Evolutionary conservation across 1,140 invertebrate genomes (phyloP).

Genomic region (Drosophila takahashii): DNA sequence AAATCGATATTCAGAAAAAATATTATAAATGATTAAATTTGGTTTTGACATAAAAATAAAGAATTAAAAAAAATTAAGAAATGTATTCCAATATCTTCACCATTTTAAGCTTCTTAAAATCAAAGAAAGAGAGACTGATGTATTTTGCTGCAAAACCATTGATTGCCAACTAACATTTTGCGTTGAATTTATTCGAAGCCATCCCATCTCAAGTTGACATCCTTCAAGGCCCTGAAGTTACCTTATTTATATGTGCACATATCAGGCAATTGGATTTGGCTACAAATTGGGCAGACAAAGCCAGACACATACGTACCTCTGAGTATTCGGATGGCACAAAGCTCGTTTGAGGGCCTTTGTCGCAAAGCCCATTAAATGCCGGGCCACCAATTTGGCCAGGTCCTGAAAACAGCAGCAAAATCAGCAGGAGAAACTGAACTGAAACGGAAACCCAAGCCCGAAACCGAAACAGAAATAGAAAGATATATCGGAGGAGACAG

Average conservation of each 20-base stretch:
- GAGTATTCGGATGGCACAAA: conserved; percentile 29
- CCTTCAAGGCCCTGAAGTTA: conserved; percentile 27
- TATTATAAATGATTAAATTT: too few species aligned
- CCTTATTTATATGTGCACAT: conserved; percentile 47
- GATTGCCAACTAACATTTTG: conserved; percentile 4
- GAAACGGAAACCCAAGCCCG: conserved; percentile 30
- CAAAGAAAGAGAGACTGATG: too few species aligned
- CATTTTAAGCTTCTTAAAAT: too few species aligned
- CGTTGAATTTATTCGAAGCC: background rate
- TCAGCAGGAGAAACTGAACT: conserved; percentile 17
- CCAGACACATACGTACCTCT: conserved; percentile 17
- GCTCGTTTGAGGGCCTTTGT: conserved; percentile 51
- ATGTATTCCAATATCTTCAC: too few species aligned
- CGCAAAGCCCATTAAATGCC: conserved; percentile 70
- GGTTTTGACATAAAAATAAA: too few species aligned
- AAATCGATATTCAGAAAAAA: too few species aligned
- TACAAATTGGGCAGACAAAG: conserved; percentile 47
- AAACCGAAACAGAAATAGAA: conserved; percentile 37
- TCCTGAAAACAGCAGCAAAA: conserved; percentile 38
- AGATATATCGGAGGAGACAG: conserved; percentile 24
- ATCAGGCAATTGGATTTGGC: conserved; percentile 44
- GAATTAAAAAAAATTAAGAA: too few species aligned
- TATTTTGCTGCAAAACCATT: background rate
- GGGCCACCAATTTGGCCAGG: conserved; percentile 53
- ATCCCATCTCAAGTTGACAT: conserved; percentile 26